A percentile compares a stretch with the other conserved stretches of the same genome.
Conservation (phyloP, 2,113 vertebrate genomes). For the Columba janthina region DNA sequence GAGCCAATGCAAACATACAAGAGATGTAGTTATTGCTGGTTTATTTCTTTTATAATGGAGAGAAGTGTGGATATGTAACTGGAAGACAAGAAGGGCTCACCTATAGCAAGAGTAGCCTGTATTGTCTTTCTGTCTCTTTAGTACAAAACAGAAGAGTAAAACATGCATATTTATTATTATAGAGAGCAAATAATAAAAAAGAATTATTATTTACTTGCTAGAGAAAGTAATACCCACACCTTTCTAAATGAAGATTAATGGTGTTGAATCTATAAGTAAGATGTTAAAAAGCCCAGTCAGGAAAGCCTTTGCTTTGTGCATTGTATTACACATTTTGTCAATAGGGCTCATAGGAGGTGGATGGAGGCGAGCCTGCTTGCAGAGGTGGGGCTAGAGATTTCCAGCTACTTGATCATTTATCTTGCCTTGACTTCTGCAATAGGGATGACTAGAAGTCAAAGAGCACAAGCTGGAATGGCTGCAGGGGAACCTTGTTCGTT, state of each 20-base stretch:
- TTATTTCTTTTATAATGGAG: constrained; percentile 1
- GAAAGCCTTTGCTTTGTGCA: constrained; percentile 7
- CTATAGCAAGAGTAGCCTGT: not conserved
- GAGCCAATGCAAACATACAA: not conserved
- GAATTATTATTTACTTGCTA: constrained; percentile 31
- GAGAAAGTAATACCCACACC: not conserved
- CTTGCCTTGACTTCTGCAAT: not conserved
- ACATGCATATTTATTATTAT: constrained; percentile 6
- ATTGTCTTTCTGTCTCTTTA: not conserved
- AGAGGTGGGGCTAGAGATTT: not conserved
- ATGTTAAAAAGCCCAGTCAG: constrained; percentile 15
- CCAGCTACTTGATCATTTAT: not conserved
- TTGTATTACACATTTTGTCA: constrained; percentile 8
- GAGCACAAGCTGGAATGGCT: not conserved
- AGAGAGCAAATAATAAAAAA: constrained; percentile 28
- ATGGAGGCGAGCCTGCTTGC: not conserved
- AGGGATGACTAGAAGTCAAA: not conserved
- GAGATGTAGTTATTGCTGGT: not conserved
- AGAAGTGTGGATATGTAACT: not conserved
- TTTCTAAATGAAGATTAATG: constrained; percentile 50
- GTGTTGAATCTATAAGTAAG: constrained; percentile 16
- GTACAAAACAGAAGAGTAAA: constrained; percentile 24
- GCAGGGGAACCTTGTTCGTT: not conserved
- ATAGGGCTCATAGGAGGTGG: not conserved
- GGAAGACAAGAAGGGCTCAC: not conserved